A percentile compares a stretch with the other conserved stretches of the same genome.
phyloP scores from a whole-genome alignment of 2,797 vertebrate genomes.

The Chrosomus eos region DNA sequence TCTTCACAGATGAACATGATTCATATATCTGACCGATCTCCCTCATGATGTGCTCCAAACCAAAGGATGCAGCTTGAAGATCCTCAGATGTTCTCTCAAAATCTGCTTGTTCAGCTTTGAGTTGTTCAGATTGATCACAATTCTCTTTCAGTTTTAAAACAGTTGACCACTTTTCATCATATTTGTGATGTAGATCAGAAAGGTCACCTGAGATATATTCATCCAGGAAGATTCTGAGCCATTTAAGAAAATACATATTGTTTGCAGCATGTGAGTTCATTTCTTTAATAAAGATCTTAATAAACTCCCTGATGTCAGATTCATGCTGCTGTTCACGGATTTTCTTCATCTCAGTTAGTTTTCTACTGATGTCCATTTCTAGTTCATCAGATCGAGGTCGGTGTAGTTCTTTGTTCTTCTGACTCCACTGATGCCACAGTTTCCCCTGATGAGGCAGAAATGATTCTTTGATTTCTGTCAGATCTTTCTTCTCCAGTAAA shows the following conservation, averaged over 20 bases:
- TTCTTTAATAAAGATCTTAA: accelerated
- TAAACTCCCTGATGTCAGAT: neutral
- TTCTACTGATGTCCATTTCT: neutral
- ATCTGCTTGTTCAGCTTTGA: neutral
- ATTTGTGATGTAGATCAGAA: neutral
- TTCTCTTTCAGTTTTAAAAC: too few relatives aligned
- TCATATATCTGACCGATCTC: neutral
- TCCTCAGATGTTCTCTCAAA: neutral
- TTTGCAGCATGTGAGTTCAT: neutral
- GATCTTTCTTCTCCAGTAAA: neutral
- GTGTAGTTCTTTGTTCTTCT: neutral
- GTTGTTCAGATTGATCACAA: neutral
- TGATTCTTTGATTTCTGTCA: neutral
- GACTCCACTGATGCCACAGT: neutral
- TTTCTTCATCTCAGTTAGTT: neutral
- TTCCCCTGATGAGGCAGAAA: neutral
- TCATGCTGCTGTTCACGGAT: neutral
- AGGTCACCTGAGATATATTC: neutral
- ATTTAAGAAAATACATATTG: neutral
- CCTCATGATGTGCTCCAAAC: neutral
- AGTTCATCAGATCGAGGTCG: accelerated
- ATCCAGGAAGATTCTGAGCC: neutral
- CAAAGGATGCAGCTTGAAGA: neutral
- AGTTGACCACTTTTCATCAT: too few relatives aligned
- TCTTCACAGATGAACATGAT: neutral